Evolutionary conservation across 2,888 invertebrate genomes (phyloP).

Genomic region (Pilophorus perplexus): DNA sequence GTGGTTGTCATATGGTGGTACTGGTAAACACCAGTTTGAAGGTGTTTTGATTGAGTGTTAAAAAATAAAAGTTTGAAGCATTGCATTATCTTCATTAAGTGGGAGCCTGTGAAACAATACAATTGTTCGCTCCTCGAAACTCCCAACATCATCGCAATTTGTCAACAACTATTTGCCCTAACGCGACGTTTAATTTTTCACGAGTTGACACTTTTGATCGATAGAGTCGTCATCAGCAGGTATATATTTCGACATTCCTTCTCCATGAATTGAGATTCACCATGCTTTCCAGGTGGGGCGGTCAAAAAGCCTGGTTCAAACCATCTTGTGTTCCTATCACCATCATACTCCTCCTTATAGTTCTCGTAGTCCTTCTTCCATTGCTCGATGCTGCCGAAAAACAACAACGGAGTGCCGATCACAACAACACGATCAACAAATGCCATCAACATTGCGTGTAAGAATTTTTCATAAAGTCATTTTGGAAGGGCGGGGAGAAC

Average conservation of each 20-base stretch:
- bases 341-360: conserved; percentile 73
- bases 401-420: conserved; percentile 38
- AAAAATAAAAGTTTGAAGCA: background rate
- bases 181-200: no score
- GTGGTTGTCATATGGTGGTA: no score
- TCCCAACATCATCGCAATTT: no score
- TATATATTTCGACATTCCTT: background rate
- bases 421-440: conserved; percentile 52
- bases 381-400: conserved; percentile 66
- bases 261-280: background rate
- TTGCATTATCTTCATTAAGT: no score
- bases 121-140: no score
- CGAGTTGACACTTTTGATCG: no score
- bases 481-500: no score
- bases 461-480: no score
- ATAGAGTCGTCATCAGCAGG: no score
- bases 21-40: no score
- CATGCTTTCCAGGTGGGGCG: conserved; percentile 56
- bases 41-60: background rate
- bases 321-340: conserved; percentile 83
- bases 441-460: conserved; percentile 68
- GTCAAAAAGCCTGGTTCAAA: conserved; percentile 67
- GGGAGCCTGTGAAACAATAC: no score
- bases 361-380: conserved; percentile 73
- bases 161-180: no score